These are phyloP conservation scores for Cromileptes altivelis DNA, from an alignment of 2,113 vertebrate genomes.

Conservation along the genomic window DNA sequence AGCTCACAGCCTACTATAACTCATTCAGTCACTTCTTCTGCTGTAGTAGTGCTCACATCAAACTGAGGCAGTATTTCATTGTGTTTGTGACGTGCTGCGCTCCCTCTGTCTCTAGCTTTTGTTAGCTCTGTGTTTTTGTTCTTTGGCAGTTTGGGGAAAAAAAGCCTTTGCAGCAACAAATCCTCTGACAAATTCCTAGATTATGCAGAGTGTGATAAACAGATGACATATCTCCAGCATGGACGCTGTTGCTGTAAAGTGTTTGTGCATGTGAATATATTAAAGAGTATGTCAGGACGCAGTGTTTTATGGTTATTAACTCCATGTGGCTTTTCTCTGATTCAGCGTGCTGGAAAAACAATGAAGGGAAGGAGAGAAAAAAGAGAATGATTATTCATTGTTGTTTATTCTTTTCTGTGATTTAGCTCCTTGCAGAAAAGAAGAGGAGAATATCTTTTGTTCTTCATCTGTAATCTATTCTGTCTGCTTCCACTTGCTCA, in stretches of 20 bases:
- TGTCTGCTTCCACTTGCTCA: conserved; percentile 43
- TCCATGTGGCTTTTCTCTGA: conserved; percentile 60
- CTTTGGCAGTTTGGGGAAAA: background rate
- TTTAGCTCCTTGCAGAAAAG: background rate
- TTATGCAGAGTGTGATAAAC: conserved; percentile 51
- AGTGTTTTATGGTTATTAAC: conserved; percentile 68
- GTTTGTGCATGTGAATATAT: conserved; percentile 19
- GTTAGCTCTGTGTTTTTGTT: conserved; percentile 19
- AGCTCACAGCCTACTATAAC: conserved; percentile 53
- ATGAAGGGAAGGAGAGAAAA: background rate
- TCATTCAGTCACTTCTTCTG: conserved; percentile 43
- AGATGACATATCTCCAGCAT: conserved; percentile 39
- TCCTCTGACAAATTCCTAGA: conserved; percentile 61
- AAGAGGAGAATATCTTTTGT: conserved; percentile 9
- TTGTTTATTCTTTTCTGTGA: conserved; percentile 23
- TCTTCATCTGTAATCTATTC: conserved; percentile 39
- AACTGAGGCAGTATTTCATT: conserved; percentile 11
- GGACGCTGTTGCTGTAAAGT: background rate
- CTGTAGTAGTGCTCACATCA: background rate
- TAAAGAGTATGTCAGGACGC: conserved; percentile 28
- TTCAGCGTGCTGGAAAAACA: conserved; percentile 45
- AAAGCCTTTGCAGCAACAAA: conserved; percentile 22
- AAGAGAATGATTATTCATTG: conserved; percentile 19
- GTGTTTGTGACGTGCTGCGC: conserved; percentile 1
- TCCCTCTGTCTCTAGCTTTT: background rate